These are phyloP conservation scores for Hystrix brachyura DNA, from an alignment of 2,113 vertebrate genomes.

Conservation along the genomic window DNA sequence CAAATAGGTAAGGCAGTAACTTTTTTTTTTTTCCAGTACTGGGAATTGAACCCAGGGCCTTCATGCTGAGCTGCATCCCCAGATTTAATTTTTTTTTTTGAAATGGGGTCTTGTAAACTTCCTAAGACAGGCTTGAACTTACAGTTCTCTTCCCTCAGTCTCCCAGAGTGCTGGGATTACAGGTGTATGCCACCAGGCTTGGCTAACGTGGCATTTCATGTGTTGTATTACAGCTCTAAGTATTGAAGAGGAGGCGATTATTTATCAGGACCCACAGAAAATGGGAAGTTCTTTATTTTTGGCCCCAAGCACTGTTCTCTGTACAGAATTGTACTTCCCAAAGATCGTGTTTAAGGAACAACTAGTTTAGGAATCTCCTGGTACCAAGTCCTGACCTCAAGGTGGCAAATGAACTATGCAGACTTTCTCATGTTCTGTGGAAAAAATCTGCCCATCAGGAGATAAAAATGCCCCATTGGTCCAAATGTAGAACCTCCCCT, in stretches of 20 bases:
- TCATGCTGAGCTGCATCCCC: background rate
- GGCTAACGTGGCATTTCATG: background rate
- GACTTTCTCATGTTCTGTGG: conserved; percentile 24
- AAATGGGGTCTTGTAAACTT: background rate
- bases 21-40: background rate
- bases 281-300: conserved; percentile 12
- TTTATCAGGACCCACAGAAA: background rate
- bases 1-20: background rate
- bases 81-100: background rate
- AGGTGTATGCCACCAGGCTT: background rate
- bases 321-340: background rate
- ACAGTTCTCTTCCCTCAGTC: background rate
- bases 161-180: background rate
- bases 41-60: background rate
- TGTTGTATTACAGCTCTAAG: background rate
- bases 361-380: background rate
- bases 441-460: background rate
- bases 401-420: background rate
- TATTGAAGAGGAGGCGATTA: background rate
- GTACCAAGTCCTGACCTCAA: background rate
- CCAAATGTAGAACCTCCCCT: conserved; percentile 20
- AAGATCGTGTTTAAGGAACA: background rate
- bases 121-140: background rate
- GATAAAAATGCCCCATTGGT: background rate
- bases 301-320: background rate